Base-by-base conservation (phyloP, 2,888 invertebrate species). In the Cistogaster globosa region DNA sequence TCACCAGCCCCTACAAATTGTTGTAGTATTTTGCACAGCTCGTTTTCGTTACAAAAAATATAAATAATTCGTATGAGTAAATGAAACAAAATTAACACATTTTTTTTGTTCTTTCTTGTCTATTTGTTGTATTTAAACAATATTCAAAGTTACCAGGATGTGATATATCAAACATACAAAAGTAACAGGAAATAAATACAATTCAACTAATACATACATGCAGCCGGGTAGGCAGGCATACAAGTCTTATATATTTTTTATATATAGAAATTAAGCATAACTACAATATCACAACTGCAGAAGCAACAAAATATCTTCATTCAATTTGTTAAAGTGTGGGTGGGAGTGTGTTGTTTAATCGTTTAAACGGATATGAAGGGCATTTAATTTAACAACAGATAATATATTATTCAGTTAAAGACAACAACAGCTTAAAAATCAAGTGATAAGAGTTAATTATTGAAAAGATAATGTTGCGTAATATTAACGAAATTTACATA, bases 141-240 rank as follows among this genome's bases (percentile, higher is more conserved):
- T 81, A 81, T 75, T 63, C 74, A 83, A 83, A 83, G 74, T 83
- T 75, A 22, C 62, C 83, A 79, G 78, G 69, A 78, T 79, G 26
- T 83, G 45, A n/a, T 78, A 60, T 60, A 78, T 32, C 32, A 83
- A 83, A 57, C 48, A 69, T 57, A 78, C 55, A 63, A 62, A 62
- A 78, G 78, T 78, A 83, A 79, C 83, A 83, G 83, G 83, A 83
- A 83, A 83, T 75, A 80, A 65, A 75, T 67, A 57, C 38, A 79
- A 60, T 51, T 57, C 55, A 72, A 67, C 45, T 20, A 36, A 71
- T 48, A 42, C 32, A 32, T 32, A 26, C 26, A 26, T 26, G 4
- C 26, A 26, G 1, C 1, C 26, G 4, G 1, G 4, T 1, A 4
- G 26, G 26, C 36, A 68, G 42, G 18, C 55, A 60, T 62, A n/a